These are phyloP conservation scores for Vultur gryphus DNA, from an alignment of 2,797 vertebrate genomes.

Conservation along the genomic window DNA sequence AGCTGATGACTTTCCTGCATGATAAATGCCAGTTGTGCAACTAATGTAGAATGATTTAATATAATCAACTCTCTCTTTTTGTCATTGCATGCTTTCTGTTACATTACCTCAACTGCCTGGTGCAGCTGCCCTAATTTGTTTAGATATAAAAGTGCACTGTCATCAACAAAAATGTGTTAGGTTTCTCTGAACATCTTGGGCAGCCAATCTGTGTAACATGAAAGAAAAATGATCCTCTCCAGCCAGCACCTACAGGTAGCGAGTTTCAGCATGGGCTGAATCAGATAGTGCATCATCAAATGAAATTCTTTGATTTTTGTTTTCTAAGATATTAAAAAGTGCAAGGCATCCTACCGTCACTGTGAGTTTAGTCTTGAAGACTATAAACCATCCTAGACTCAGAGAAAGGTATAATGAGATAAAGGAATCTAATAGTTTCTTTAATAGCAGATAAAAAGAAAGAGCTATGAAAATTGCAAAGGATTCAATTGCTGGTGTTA, in stretches of 20 bases:
- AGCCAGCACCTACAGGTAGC: not conserved
- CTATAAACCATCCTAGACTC: not conserved
- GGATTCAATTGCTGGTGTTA: not conserved
- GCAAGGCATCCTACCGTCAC: not conserved
- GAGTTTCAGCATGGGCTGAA: not conserved
- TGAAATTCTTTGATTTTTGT: not conserved
- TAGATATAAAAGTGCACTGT: not conserved
- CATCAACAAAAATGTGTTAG: not conserved
- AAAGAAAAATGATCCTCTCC: not conserved
- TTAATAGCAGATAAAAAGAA: not conserved
- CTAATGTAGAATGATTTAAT: not conserved
- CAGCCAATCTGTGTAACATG: not conserved
- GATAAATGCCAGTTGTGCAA: not conserved
- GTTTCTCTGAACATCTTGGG: not conserved
- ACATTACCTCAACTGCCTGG: not conserved
- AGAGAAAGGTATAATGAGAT: not conserved
- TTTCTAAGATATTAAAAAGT: not conserved
- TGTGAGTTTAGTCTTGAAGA: not conserved
- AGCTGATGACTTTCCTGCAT: not conserved
- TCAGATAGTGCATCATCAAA: not conserved
- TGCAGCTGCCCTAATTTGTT: not conserved
- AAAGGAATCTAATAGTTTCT: not conserved
- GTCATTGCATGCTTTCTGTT: not conserved
- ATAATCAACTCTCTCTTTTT: not conserved
- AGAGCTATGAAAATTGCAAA: not conserved